A percentile compares a stretch with the other conserved stretches of the same genome.
Evolutionary conservation across 2,888 invertebrate species (phyloP).

Genomic region (Druceiella hillmani): DNA sequence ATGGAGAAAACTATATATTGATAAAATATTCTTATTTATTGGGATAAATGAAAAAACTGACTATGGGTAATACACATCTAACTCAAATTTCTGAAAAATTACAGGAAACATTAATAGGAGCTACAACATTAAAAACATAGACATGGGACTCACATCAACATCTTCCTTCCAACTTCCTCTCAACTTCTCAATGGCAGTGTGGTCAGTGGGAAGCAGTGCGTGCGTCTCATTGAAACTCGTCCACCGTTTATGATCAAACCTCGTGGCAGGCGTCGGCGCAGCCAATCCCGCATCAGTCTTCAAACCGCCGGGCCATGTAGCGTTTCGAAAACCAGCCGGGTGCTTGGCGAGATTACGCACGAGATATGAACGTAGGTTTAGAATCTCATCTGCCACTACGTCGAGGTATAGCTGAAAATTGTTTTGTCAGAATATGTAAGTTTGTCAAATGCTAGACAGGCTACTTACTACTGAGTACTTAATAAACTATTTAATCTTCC

Average conservation of each 20-base stretch:
- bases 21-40: too few relatives aligned
- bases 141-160: conserved; percentile 45
- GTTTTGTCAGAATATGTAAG: too few relatives aligned
- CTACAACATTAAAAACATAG: too few relatives aligned
- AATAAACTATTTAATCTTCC: too few relatives aligned
- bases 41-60: too few relatives aligned
- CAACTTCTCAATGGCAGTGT: conserved; percentile 61
- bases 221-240: conserved; percentile 81
- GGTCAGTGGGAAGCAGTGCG: conserved; percentile 76
- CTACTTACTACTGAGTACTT: too few relatives aligned
- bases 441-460: too few relatives aligned
- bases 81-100: too few relatives aligned
- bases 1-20: too few relatives aligned
- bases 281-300: conserved; percentile 48
- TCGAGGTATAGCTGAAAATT: conserved; percentile 44
- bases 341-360: conserved; percentile 31
- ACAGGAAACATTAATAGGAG: too few relatives aligned
- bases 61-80: too few relatives aligned
- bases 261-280: conserved; percentile 50
- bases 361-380: conserved; percentile 28
- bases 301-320: conserved; percentile 69
- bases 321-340: conserved; percentile 49
- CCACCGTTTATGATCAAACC: conserved; percentile 77
- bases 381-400: conserved; percentile 32
- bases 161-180: conserved; percentile 63